Evolutionary conservation across 2,797 vertebrate genomes (phyloP).

Genomic region (Leucoraja ocellata): DNA sequence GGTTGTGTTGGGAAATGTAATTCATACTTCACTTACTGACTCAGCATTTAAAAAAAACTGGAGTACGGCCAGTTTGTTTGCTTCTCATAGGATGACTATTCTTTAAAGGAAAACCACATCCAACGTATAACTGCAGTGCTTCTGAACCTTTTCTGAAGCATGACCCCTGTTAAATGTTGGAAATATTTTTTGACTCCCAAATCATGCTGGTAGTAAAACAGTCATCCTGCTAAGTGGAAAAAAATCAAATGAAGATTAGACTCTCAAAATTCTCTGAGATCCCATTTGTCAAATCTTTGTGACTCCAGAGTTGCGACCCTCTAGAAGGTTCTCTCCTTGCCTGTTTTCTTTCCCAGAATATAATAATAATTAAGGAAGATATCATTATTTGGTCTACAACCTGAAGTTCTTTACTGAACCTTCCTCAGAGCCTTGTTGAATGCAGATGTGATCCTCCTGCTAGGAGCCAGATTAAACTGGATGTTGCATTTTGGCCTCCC

Average conservation of each 20-base stretch:
- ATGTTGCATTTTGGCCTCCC: constrained; percentile 93
- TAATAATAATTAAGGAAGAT: not conserved
- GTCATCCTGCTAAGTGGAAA: too few relatives aligned
- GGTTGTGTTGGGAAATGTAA: not conserved
- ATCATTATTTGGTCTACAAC: not conserved
- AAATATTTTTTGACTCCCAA: too few relatives aligned
- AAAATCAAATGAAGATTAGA: too few relatives aligned
- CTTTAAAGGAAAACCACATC: not conserved
- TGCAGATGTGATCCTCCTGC: constrained; percentile 81
- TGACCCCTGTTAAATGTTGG: too few relatives aligned
- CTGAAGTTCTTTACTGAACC: not conserved
- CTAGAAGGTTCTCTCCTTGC: not conserved
- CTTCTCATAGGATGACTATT: not conserved
- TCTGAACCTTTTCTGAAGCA: too few relatives aligned
- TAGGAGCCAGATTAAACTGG: constrained; percentile 94
- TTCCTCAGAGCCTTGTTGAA: constrained; percentile 73
- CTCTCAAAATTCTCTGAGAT: too few relatives aligned
- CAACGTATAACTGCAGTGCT: not conserved
- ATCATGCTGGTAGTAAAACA: too few relatives aligned
- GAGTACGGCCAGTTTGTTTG: not conserved
- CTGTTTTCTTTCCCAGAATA: not conserved
- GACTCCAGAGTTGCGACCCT: too few relatives aligned
- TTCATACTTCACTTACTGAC: not conserved
- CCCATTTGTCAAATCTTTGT: too few relatives aligned
- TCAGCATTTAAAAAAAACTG: not conserved